phyloP scores from a whole-genome alignment of 2,113 vertebrate species.

The mouse (Mus musculus) region GRCm39 chr8:88932001-88932500 shows the following conservation, averaged over 20 bases:
- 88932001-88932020: background rate
- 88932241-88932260: background rate
- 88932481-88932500: background rate
- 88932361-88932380: background rate
- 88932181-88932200: background rate
- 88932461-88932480: background rate
- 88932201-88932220: background rate
- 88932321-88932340: background rate
- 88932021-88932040: background rate
- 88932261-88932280: background rate
- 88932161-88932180: background rate
- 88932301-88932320: background rate
- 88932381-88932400: background rate
- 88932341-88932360: background rate
- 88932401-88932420: background rate
- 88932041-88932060: background rate
- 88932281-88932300: background rate
- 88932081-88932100: background rate
- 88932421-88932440: conserved; percentile 1
- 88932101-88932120: conserved; percentile 1
- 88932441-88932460: background rate
- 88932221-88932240: background rate
- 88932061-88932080: background rate
- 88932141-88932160: conserved; percentile 33
- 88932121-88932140: background rate